Evolutionary conservation across 1,140 invertebrate species (phyloP).

Genomic region (Microplitis mediator): DNA sequence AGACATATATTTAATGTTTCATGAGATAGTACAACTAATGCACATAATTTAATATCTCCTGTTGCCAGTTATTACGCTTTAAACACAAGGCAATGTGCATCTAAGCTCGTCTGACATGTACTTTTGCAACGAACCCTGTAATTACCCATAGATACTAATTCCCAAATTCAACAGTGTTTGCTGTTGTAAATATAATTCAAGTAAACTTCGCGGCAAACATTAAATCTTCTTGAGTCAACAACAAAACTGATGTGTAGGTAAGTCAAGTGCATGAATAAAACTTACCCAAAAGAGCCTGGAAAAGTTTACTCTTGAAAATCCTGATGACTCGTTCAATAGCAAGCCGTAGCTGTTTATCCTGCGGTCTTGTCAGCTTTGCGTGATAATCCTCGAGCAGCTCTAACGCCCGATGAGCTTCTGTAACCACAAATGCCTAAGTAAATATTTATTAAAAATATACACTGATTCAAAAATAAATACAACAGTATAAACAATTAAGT

Average conservation of each 20-base stretch:
- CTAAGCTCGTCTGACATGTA: background rate
- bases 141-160: background rate
- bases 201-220: no score
- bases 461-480: background rate
- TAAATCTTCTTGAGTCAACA: background rate
- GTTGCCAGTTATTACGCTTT: slow-evolving; percentile 16
- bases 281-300: slow-evolving; percentile 96
- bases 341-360: slow-evolving; percentile 90
- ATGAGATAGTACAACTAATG: background rate
- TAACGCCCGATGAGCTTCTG: slow-evolving; percentile 96
- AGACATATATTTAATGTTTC: no score
- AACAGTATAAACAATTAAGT: background rate
- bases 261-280: slow-evolving; percentile 35
- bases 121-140: background rate
- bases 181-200: no score
- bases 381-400: slow-evolving; percentile 98
- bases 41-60: slow-evolving; percentile 5
- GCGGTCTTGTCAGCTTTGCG: slow-evolving; percentile 85
- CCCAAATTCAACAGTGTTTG: no score
- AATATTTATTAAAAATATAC: background rate
- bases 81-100: slow-evolving; percentile 9
- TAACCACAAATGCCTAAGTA: slow-evolving; percentile 44
- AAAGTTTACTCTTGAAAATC: slow-evolving; percentile 96
- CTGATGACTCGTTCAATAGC: slow-evolving; percentile 96
- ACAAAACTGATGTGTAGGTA: background rate